Evolutionary conservation across 2,888 invertebrate genomes (phyloP), one percentile per base, ranked within the genome.

Genomic region (Norana najaformis): DNA sequence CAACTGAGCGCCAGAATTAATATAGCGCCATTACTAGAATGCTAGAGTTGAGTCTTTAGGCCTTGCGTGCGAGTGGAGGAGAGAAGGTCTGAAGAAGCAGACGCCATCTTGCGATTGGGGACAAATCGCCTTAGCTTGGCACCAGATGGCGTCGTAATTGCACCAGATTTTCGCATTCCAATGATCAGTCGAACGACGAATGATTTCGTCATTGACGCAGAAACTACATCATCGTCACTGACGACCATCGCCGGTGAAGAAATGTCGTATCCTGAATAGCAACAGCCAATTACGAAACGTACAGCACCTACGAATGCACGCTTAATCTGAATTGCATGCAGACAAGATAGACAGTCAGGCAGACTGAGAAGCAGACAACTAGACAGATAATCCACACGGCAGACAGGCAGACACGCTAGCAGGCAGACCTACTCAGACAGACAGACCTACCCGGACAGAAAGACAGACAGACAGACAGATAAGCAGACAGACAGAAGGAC

Each of bases 131-230:
- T 85, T 85, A 85, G 85, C 37, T 35, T 0, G 36, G 16, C 83
- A 36, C 83, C 85, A 85, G 85, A 85, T 85, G 85, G 85, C 85
- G 36, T 20, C 36, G 85, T 85, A 85, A 85, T 85, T 85, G 85
- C 85, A 85, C 30, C 85, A 85, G 85, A 85, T 85, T 69, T 69
- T 69, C 69, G 69, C 69, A 69, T 69, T 69, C 69, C 69, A 69
- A 69, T 69, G 69, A 69, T 69, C 69, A 69, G 69, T 69, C n/a
- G 69, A 30, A 69, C 69, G 69, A n/a, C 30, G 69, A 69, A 69
- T 13, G 69, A 69, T 8, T 69, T 69, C 30, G 69, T 11, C 69
- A 69, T n/a, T 69, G 69, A 69, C 69, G 69, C 69, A 69, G 69
- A 69, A 69, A 69, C 18, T 18, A 18, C 53, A 30, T 69, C 69